phyloP scores from a whole-genome alignment of 2,113 vertebrate genomes.

The Pavo muticus region DNA sequence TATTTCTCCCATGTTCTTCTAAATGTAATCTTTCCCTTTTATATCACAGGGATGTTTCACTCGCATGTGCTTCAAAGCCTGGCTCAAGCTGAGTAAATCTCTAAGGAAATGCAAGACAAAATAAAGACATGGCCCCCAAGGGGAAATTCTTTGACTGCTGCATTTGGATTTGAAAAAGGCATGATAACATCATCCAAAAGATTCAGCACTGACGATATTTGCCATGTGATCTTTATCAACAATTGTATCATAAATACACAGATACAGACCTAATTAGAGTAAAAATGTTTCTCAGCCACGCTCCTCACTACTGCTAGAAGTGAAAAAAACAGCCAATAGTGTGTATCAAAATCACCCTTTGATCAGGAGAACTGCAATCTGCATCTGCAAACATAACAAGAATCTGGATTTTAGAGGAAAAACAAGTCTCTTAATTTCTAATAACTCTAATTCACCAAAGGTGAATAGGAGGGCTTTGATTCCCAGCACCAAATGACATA shows the following conservation, averaged over 20 bases:
- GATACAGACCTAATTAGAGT: not conserved
- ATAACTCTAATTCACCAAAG: not conserved
- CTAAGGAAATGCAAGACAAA: not conserved
- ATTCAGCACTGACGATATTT: not conserved
- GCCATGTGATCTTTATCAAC: not conserved
- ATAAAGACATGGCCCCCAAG: not conserved
- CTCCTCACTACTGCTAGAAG: not conserved
- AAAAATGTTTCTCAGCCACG: not conserved
- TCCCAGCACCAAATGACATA: not conserved
- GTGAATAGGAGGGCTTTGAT: not conserved
- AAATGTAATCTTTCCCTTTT: conserved; percentile 74
- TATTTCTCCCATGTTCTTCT: conserved; percentile 70
- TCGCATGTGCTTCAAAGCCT: not conserved
- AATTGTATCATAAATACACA: not conserved
- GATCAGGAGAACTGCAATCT: not conserved
- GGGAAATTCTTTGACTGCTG: not conserved
- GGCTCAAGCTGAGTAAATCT: not conserved
- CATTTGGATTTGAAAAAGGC: not conserved
- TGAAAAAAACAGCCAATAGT: not conserved
- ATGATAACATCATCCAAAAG: not conserved
- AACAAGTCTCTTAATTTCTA: not conserved
- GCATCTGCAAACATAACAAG: not conserved
- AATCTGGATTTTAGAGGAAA: not conserved
- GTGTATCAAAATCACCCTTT: not conserved
- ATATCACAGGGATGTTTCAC: not conserved